phyloP scores from a whole-genome alignment of 2,888 invertebrate genomes.

The Heliconius sara region DNA sequence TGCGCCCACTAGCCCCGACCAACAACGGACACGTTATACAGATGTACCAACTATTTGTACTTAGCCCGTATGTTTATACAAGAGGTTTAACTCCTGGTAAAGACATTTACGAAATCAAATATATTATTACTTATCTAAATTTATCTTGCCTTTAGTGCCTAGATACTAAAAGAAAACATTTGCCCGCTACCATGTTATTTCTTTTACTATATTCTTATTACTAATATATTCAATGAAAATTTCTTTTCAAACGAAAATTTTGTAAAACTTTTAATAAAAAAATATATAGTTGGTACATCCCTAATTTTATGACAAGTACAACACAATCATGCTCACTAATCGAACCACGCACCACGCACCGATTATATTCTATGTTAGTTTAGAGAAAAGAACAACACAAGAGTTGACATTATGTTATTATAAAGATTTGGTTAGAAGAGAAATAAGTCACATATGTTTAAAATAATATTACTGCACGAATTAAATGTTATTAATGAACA shows the following conservation, averaged over 20 bases:
- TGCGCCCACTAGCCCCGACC: constrained; percentile 57
- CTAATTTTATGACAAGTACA: not conserved
- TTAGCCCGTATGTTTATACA: not conserved
- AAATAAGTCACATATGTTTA: not conserved
- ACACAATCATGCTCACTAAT: not conserved
- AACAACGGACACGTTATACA: constrained; percentile 45
- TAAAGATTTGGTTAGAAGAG: not conserved
- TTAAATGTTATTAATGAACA: not conserved
- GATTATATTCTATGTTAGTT: constrained; percentile 3
- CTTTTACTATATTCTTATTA: no score
- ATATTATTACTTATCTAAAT: not conserved
- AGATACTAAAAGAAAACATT: no score
- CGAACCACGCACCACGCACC: not conserved
- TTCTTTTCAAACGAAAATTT: not conserved
- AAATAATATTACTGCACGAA: no score
- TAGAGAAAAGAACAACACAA: not conserved
- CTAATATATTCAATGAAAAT: no score
- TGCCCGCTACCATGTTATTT: no score
- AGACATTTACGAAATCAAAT: not conserved
- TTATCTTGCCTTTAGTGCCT: no score
- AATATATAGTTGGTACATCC: constrained; percentile 9
- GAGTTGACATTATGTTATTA: no score
- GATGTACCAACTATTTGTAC: constrained; percentile 20
- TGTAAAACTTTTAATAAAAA: not conserved
- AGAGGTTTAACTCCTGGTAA: not conserved